Percentiles rank a stretch among this genome's conserved stretches.
Evolutionary conservation across 1,140 invertebrate species (phyloP).

Genomic region (Megalonaias nervosa): DNA sequence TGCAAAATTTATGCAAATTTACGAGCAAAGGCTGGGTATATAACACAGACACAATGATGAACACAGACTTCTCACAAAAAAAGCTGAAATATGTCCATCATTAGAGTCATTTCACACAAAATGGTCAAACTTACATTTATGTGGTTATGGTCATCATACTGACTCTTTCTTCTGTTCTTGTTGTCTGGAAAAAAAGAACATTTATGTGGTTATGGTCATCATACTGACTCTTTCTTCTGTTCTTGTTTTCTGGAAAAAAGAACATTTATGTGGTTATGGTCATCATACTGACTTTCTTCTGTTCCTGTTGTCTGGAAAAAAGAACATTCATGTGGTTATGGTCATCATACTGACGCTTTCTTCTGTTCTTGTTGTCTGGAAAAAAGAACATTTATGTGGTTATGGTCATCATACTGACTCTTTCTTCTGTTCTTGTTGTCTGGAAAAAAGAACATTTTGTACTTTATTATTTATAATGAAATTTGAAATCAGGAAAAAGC

Average conservation of each 20-base stretch:
- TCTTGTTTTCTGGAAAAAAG: slow-evolving; percentile 83
- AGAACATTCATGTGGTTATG: slow-evolving; percentile 39
- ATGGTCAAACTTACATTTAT: slow-evolving; percentile 59
- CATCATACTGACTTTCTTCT: slow-evolving; percentile 88
- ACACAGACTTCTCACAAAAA: no score
- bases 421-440: slow-evolving; percentile 91
- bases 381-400: slow-evolving; percentile 69
- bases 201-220: slow-evolving; percentile 70
- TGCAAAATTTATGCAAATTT: no score
- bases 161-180: slow-evolving; percentile 90
- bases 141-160: slow-evolving; percentile 78
- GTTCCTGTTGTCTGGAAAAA: slow-evolving; percentile 84
- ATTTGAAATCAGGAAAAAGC: neutral
- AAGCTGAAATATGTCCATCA: no score
- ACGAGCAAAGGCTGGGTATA: no score
- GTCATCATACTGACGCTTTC: slow-evolving; percentile 88
- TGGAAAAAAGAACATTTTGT: slow-evolving; percentile 68
- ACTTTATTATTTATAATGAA: neutral
- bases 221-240: slow-evolving; percentile 92
- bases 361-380: slow-evolving; percentile 88
- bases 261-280: slow-evolving; percentile 38
- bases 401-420: slow-evolving; percentile 83
- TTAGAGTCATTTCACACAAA: neutral
- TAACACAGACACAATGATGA: no score
- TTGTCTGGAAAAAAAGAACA: slow-evolving; percentile 78